Evolutionary conservation across 2,888 invertebrate species (phyloP), one percentile per base, ranked within the genome.

Genomic region (Rutpela maculata): DNA sequence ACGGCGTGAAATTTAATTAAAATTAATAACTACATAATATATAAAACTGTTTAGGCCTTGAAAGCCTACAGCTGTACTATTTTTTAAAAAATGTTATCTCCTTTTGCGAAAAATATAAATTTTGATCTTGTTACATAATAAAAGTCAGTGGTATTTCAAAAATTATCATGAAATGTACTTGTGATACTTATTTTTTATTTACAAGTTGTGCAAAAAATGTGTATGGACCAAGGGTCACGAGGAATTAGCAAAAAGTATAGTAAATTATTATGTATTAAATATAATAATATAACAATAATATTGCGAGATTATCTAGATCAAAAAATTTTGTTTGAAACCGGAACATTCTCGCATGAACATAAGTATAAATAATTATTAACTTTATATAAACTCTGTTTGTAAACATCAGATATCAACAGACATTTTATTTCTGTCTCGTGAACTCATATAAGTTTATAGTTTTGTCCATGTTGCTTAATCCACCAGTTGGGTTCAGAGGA

Each of bases 41-140:
- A 26, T 62, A 62, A 31, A 26, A 67, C 19, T 50, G n/a, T 22
- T 50, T 15, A 50, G 68, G 18, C 59, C 55, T 69, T 69, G 68
- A 56, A 12, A 50, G 6, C 50, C n/a, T 50, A n/a, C 12, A 35
- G 31, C 12, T 50, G 3, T n/a, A 50, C 50, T 50, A 50, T 50
- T 50, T 50, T 50, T 43, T 12, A n/a, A 50, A 50, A 15, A 50
- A n/a, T 35, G 31, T 9, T 35, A 35, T 35, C 31, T 35, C 31
- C 7, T 9, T 35, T 9, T 7, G 31, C 7, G 31, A 35, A 35
- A 35, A 43, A 12, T 43, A 43, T 35, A n/a, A n/a, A 9, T 43
- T 43, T 43, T 43, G 12, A 43, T 7, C 15, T 43, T 5, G 15
- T 43, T 43, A 15, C 9, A 43, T 43, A 43, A 43, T 12, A 7